Base-by-base conservation (phyloP, 1,140 invertebrate species). In the Neotoxoptera formosana region DNA sequence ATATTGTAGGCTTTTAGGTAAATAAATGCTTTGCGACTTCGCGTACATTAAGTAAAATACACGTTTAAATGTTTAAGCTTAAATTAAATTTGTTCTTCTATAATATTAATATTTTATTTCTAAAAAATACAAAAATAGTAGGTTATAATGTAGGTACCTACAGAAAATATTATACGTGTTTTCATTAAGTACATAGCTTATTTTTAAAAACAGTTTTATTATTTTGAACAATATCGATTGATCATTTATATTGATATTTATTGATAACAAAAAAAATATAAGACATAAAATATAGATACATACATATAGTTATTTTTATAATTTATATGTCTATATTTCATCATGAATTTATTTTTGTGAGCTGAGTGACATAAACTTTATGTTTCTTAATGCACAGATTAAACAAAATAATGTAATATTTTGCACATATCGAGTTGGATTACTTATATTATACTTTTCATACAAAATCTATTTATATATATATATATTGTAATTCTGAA, bases 321-420 rank as follows among this genome's bases (percentile, higher is more conserved):
- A 60, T 14, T 67, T n/a, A 67, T 67, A n/a, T 67, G 60, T 11
- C 60, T 67, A 67, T n/a, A 67, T 81, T 81, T 81, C 17, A 81
- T 7, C 76, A 36, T 11, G 11, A 4, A n/a, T n/a, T n/a, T n/a
- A 67, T 36, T 45, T 84, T 84, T 84, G 83, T 11, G 8, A 45
- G 9, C 3, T 25, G 36, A 41, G 36, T 88, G 17, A 88, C 25
- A 48, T n/a, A n/a, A 88, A 88, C 86, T 88, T 88, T 51, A 47
- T 20, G 8, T 45, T 41, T 1, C 36, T 51, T 88, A 88, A 48
- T 88, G 14, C 36, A 47, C 11, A 87, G 86, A 88, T 88, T 88
- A 48, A 48, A 88, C 7, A 88, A 88, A n/a, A n/a, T 45, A 41
- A 84, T 84, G 36, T 41, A 88, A 51, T 88, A 88, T 88, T 88